Base-by-base conservation (phyloP, 2,888 invertebrate species). In the Laothoe populi region DNA sequence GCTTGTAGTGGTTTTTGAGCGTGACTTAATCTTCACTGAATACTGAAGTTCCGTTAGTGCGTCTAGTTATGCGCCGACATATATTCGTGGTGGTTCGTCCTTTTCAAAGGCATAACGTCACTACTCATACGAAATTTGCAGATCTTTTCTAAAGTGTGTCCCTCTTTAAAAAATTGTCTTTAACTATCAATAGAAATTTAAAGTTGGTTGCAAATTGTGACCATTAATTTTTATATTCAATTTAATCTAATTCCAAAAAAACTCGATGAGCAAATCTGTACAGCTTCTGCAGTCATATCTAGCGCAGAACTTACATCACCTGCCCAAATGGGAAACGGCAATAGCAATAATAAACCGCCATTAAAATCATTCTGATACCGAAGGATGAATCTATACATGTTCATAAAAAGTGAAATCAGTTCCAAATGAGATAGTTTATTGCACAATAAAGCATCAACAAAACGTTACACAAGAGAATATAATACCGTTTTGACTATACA, bases 401-500 rank as follows among this genome's bases (percentile, higher is more conserved):
- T 40, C 62, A 62, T 62, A 62, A 61, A 62, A 62, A 62, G 48
- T 58, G 57, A 62, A 58, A 62, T 58, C 57, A 58, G 57, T 40
- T 58, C 38, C 46, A 58, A 62, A 59, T 48, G 62, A 59, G 48
- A 48, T 24, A 21, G 45, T 44, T 58, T 49, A 38, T 61, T 62
- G 40, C 48, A 58, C 57, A 62, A 62, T 23, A 44, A 61, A 49
- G 60, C 49, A 42, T 48, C 46, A 46, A 45, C 45, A 57, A 35
- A 23, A 21, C 21, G 58, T 62, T 62, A 62, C 62, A 40, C 58
- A 62, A 62, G 31, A 57, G 24, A 45, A 38, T 40, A 61, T 45
- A 45, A 57, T 24, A 62, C 60, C 21, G 60, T 53, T 57, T 58
- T 59, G 57, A 26, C 46, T 77, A 72, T 64, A 75, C 75, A 79